These are phyloP conservation scores for Junonia oenone DNA, from an alignment of 2,888 invertebrate genomes.

Conservation along the genomic window DNA sequence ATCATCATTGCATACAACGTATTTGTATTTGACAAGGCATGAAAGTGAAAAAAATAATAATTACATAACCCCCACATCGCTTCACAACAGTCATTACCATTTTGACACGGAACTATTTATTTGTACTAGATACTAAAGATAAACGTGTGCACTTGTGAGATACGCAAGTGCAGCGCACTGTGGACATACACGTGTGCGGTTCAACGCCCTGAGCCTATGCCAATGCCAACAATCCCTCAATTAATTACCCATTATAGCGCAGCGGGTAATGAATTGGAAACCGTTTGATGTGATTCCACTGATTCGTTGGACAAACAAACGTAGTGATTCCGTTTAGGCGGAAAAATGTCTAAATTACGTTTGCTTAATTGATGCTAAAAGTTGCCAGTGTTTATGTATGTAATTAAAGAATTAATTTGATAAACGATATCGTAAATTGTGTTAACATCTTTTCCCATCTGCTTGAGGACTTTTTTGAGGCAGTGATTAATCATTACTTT, in stretches of 20 bases:
- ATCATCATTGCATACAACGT: no score
- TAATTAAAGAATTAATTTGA: no score
- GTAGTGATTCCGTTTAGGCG: background rate
- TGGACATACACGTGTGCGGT: slow-evolving; percentile 42
- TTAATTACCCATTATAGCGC: slow-evolving; percentile 33
- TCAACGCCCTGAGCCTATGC: slow-evolving; percentile 65
- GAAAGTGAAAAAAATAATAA: background rate
- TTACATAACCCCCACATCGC: slow-evolving; percentile 3
- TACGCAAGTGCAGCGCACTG: slow-evolving; percentile 16
- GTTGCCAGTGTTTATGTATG: background rate
- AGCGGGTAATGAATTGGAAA: slow-evolving; percentile 30
- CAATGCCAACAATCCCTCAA: slow-evolving; percentile 56
- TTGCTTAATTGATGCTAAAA: background rate
- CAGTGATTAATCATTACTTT: no score
- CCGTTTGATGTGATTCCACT: slow-evolving; percentile 16
- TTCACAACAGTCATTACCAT: slow-evolving; percentile 4
- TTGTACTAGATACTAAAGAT: slow-evolving; percentile 22
- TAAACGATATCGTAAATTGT: no score
- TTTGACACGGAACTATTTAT: slow-evolving; percentile 16
- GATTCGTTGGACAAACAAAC: slow-evolving; percentile 18
- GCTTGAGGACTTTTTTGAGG: no score
- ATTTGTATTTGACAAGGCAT: no score
- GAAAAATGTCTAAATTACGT: background rate
- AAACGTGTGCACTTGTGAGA: slow-evolving; percentile 14
- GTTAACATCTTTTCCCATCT: no score